phyloP scores from a whole-genome alignment of 2,888 invertebrate genomes.

The Drosophila acutilabella region DNA sequence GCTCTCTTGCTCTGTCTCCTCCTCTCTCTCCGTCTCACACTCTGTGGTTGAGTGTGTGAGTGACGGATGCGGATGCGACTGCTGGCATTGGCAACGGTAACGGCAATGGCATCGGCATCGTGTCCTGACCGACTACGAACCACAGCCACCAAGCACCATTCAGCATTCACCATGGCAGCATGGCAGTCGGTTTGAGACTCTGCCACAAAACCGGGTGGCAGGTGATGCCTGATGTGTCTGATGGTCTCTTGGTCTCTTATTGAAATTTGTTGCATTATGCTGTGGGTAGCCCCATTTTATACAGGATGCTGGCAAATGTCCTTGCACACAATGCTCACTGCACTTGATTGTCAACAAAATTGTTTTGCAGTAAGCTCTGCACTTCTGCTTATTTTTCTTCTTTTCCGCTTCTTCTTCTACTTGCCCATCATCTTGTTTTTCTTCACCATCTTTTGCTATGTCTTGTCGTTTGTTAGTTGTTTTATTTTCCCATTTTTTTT shows the following conservation, averaged over 20 bases:
- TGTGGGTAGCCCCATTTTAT: slow-evolving; percentile 33
- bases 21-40: not conserved
- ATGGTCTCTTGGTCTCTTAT: slow-evolving; percentile 55
- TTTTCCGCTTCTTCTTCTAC: not conserved
- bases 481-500: slow-evolving; percentile 9
- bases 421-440: not conserved
- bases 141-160: slow-evolving; percentile 44
- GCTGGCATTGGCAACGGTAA: slow-evolving; percentile 49
- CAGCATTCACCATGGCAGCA: not conserved
- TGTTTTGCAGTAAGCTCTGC: slow-evolving; percentile 61
- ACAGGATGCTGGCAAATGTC: slow-evolving; percentile 59
- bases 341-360: slow-evolving; percentile 80
- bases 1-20: not conserved
- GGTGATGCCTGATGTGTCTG: slow-evolving; percentile 32
- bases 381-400: slow-evolving; percentile 9
- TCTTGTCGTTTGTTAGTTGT: slow-evolving; percentile 29
- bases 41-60: slow-evolving; percentile 25
- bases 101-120: slow-evolving; percentile 50
- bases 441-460: slow-evolving; percentile 18
- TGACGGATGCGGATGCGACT: slow-evolving; percentile 57
- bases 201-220: slow-evolving; percentile 25
- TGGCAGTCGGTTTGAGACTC: not conserved
- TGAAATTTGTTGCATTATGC: slow-evolving; percentile 79
- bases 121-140: slow-evolving; percentile 67
- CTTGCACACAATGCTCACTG: slow-evolving; percentile 67